Evolutionary conservation across 1,140 invertebrate species (phyloP).

Genomic region (Catajapyx aquilonaris): DNA sequence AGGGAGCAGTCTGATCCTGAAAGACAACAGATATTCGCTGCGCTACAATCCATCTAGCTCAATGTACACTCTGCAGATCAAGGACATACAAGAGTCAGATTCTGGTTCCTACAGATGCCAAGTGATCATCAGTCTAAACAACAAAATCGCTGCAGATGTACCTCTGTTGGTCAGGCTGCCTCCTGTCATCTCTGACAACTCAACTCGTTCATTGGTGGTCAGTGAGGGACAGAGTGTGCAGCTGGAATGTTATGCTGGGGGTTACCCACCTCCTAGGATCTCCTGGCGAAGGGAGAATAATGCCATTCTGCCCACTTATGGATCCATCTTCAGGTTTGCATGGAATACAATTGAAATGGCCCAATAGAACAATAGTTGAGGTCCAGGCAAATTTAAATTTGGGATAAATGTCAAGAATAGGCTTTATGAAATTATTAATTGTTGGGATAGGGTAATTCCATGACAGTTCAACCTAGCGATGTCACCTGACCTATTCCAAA

Average conservation of each 20-base stretch:
- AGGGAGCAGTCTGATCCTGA: constrained; percentile 56
- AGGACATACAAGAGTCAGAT: constrained; percentile 85
- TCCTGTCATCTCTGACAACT: constrained; percentile 81
- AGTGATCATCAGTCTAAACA: constrained; percentile 53
- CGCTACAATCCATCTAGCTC: constrained; percentile 52
- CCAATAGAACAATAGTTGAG: no score
- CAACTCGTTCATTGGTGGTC: constrained; percentile 62
- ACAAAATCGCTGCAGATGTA: constrained; percentile 59
- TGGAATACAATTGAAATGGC: no score
- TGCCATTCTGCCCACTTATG: constrained; percentile 71
- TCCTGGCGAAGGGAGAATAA: constrained; percentile 86
- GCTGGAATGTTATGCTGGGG: constrained; percentile 70
- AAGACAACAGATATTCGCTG: constrained; percentile 68
- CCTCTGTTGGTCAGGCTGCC: constrained; percentile 61
- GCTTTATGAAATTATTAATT: no score
- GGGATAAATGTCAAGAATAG: no score
- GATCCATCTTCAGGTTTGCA: no score
- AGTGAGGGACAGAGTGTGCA: constrained; percentile 55
- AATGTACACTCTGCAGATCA: constrained; percentile 70
- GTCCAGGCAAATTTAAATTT: no score
- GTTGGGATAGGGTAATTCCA: no score
- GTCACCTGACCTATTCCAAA: no score
- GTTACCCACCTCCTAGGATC: constrained; percentile 57
- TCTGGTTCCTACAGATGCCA: constrained; percentile 72
- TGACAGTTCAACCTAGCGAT: no score